phyloP scores from a whole-genome alignment of 37 sponge, comb jelly and placozoan species.

The Mnemiopsis leidyi region DNA sequence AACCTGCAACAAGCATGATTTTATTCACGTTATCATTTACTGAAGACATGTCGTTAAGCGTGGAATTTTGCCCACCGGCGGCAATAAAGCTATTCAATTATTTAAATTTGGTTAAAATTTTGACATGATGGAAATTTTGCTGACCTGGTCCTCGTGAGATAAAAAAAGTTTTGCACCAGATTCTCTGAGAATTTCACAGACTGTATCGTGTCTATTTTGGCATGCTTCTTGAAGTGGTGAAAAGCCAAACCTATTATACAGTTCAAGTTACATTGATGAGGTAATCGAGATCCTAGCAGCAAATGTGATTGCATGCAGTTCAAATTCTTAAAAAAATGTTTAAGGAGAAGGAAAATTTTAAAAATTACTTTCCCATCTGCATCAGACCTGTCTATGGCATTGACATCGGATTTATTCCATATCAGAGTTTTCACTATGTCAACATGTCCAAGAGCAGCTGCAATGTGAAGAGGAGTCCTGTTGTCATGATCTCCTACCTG shows the following conservation, averaged over 20 bases:
- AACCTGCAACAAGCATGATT: background rate
- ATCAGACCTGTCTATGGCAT: background rate
- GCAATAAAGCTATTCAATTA: no score
- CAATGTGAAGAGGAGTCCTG: constrained; percentile 9
- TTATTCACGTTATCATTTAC: no score
- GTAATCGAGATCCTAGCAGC: no score
- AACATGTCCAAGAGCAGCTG: background rate
- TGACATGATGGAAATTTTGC: no score
- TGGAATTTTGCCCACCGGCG: no score
- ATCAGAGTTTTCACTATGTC: background rate
- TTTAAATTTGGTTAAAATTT: no score
- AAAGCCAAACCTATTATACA: background rate
- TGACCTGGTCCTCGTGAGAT: background rate
- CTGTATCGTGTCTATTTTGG: background rate
- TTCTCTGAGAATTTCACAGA: background rate
- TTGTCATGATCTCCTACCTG: background rate
- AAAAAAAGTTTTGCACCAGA: background rate
- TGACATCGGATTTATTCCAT: background rate
- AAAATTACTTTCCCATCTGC: no score
- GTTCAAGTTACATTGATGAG: no score
- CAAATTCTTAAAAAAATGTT: no score
- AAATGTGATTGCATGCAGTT: no score
- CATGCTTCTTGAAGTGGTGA: background rate
- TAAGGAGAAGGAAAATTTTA: no score
- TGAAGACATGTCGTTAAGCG: no score